Evolutionary conservation across 2,797 vertebrate species (phyloP), one percentile per base, ranked within the genome.

Genomic region (Buphagus erythrorhynchus): DNA sequence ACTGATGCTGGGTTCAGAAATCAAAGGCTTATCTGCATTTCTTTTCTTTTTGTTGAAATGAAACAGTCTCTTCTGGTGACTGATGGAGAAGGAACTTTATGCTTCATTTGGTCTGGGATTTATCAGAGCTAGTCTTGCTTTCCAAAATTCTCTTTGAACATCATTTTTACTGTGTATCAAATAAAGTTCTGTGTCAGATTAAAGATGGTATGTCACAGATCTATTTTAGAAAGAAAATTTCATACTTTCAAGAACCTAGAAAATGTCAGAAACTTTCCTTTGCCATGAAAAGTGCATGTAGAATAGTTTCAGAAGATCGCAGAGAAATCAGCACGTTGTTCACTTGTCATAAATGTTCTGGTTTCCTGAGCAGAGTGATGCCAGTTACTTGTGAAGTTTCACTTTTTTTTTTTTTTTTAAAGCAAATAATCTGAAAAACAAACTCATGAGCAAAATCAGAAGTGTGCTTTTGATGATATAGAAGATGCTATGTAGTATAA

Each of bases 221-320:
- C 68, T 93, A 35, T 73, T 92, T 93, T 91, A 76, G 87, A 93
- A 89, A 54, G 45, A 92, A 89, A 92, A 71, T 42, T 24, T 91
- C 72, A 49, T 88, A 25, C 52, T 89, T 76, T 21, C n/a, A 45
- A 57, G 33, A 93, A 63, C 35, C 43, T 61, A 87, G 33, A 28
- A 91, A 85, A 63, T 85, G 71, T 79, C 51, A 93, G 51, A 89
- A 76, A 57, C 33, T 82, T 90, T 71, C 6, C 21, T 86, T 89
- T 94, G 52, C 78, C 40, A 54, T 80, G 42, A 93, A 87, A 73
- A 87, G 14, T 80, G 54, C 26, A 3, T 82, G 51, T 85, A 43
- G 85, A 90, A 79, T 58, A 86, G 42, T 74, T 93, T 83, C 42
- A 61, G 57, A 93, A 61, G 57, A 93, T 94, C 65, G 78, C 36